phyloP scores from a whole-genome alignment of 2,797 vertebrate species.

The Neostethus bicornis region DNA sequence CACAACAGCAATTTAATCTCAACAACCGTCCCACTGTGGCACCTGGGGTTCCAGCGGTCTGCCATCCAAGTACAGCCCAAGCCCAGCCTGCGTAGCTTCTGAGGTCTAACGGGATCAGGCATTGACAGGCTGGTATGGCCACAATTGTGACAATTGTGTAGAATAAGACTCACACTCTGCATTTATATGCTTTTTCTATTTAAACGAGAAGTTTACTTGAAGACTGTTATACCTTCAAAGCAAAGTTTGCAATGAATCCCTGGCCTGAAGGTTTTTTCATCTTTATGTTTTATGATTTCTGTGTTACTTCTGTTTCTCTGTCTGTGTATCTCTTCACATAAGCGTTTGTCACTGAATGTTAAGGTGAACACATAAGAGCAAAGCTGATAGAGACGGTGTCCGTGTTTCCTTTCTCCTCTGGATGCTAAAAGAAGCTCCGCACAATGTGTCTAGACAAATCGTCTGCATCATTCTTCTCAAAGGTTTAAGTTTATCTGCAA shows the following conservation, averaged over 20 bases:
- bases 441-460: conserved; percentile 65
- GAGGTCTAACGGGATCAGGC: too few relatives aligned
- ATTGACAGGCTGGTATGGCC: too few relatives aligned
- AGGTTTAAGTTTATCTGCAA: conserved; percentile 17
- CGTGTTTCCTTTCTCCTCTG: conserved; percentile 29
- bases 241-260: conserved; percentile 36
- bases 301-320: conserved; percentile 19
- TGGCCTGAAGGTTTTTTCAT: conserved; percentile 21
- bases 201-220: conserved; percentile 9
- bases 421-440: conserved; percentile 35
- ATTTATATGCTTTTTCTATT: too few relatives aligned
- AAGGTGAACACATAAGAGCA: conserved; percentile 52
- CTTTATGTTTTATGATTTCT: conserved; percentile 12
- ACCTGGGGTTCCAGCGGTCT: too few relatives aligned
- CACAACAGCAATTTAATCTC: too few relatives aligned
- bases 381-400: conserved; percentile 26
- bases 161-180: too few relatives aligned
- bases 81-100: too few relatives aligned
- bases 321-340: conserved; percentile 37
- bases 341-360: conserved; percentile 50
- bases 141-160: conserved; percentile 12
- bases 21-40: too few relatives aligned
- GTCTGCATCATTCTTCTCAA: conserved; percentile 54
- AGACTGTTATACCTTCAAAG: conserved; percentile 13
- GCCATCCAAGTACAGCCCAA: too few relatives aligned